Base-by-base conservation (phyloP, 2,888 invertebrate genomes). In the Synanthedon tipuliformis region DNA sequence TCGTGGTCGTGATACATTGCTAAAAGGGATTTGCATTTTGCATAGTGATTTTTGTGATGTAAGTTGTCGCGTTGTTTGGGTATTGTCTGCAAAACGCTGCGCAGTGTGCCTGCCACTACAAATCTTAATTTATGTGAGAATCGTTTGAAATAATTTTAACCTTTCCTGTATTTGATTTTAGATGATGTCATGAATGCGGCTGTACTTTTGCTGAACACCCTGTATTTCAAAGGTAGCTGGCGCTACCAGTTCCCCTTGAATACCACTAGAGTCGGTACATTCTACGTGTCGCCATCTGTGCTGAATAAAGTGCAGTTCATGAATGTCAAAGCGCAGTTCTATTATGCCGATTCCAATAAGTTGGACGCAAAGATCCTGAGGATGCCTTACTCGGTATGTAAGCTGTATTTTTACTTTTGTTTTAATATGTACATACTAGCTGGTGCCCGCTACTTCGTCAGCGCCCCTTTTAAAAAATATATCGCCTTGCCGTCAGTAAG, bases 211-310 rank as follows among this genome's bases (percentile, higher is more conserved):
- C 83, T 93, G 40, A 95, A 94, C 75, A 92, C 93, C 0, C 79
- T 96, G 40, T 95, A 91, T 79, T 95, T 95, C 86, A 93, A 94
- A 70, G 95, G 95, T 1, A 82, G 89, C 0, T 96, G 96, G 96
- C 83, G 89, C 0, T 87, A 90, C 56, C 90, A 90, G 63, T 95
- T 95, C 68, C 80, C 89, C 0, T 86, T 88, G 15, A 90, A 90
- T 55, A 78, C 81, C 0, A 94, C 94, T 0, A 82, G 75, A 53
- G 59, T 73, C 0, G 89, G 86, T 1, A 75, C 77, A 5, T 97
- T 97, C 79, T 89, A 90, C 66, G 73, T 89, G 4, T 76, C 86
- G 0, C 78, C 88, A 0, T 73, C 78, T 0, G 64, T 73, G 2
- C 81, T 81, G 53, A 80, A 89, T 50, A 71, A 78, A 1, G 88